Evolutionary conservation across 2,113 vertebrate genomes (phyloP), one percentile per base, ranked within the genome.

Genomic region (Mastomys natalensis): DNA sequence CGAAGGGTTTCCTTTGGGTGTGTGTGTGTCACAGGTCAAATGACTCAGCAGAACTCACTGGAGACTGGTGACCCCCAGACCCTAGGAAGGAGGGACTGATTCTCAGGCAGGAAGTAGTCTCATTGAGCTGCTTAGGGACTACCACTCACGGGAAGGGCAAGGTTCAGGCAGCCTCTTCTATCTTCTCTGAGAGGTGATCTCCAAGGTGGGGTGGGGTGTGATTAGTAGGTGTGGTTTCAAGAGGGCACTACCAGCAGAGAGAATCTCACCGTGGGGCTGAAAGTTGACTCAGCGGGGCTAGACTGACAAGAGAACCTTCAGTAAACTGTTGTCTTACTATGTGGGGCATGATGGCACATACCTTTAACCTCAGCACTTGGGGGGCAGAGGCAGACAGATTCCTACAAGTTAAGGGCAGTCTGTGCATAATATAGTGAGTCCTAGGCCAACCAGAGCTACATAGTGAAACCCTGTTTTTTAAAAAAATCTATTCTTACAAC

Each of bases 1-100:
- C 2, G 96, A 70, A 95, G 84, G 77, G 77, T 96, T 96, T 97
- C 90, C 95, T 92, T 85, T 84, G 43, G 22, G 21, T n/a, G 21
- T 7, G 22, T 9, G 6, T 22, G 60, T 22, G 87, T 93, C 95
- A 7, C 53, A 94, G 94, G 95, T 96, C 90, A 97, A 89, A 94
- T 24, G 51, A 84, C 68, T 86, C 40, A 43, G n/a, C 31, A 80
- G 76, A 93, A 90, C 58, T 91, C 7, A 0, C 2, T 7, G 29
- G 64, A 82, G 53, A 43, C 31, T 10, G n/a, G 24, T 2, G 0
- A 8, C 22, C 40, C 22, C 81, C 66, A 78, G 87, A 51, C 45
- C n/a, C 34, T n/a, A 37, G 84, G 60, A 95, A 92, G 58, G 85
- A 72, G 45, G 40, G 73, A 22, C 94, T 95, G 82, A 60, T 40